Evolutionary conservation across 1,140 invertebrate species (phyloP).

Genomic region (Aplysia californica): DNA sequence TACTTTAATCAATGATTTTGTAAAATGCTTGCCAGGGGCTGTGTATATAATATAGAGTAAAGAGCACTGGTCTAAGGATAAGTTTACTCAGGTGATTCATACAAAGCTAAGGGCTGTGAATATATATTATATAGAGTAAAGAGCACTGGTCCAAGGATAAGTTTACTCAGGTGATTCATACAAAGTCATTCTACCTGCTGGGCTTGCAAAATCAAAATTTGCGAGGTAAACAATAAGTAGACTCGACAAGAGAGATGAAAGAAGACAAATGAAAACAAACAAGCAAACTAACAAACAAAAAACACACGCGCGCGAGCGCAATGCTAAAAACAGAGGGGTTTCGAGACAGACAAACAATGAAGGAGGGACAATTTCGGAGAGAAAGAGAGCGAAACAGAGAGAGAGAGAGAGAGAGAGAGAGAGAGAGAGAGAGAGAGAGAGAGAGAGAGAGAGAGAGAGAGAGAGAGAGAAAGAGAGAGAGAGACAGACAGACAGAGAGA

Average conservation of each 20-base stretch:
- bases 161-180: no score
- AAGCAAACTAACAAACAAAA: not conserved
- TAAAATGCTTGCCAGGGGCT: no score
- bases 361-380: not conserved
- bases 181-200: no score
- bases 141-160: no score
- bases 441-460: not conserved
- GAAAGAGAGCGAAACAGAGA: not conserved
- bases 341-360: not conserved
- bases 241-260: not conserved
- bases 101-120: no score
- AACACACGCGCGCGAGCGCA: not conserved
- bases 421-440: not conserved
- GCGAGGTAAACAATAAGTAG: not conserved
- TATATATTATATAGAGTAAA: no score
- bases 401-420: not conserved
- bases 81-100: no score
- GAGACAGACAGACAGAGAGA: constrained; percentile 7
- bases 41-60: no score
- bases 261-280: not conserved
- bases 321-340: not conserved
- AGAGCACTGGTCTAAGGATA: no score
- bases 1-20: no score
- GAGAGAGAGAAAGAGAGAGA: not conserved
- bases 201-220: not conserved